Evolutionary conservation across 2,888 invertebrate genomes (phyloP), one percentile per base, ranked within the genome.

Genomic region (Diarsia mendica): DNA sequence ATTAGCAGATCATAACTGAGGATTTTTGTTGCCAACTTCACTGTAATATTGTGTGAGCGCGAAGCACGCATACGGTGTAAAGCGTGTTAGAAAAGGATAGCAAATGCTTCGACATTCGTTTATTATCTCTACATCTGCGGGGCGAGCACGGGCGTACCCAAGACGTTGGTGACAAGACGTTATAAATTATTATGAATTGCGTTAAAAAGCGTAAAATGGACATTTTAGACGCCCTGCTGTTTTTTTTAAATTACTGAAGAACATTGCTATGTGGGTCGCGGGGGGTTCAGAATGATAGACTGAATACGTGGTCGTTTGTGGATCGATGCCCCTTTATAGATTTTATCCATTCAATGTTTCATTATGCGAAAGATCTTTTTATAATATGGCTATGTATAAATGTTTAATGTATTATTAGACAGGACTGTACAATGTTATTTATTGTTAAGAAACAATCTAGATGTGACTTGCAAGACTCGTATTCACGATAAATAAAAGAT

Each of bases 401-500:
- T 48, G 28, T 70, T 55, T 63, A 63, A 33, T 48, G 28, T 70
- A 58, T 72, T 77, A 53, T 49, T 72, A 77, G 9, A 55, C 39
- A 4, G 20, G 11, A 58, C 73, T 66, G 48, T 77, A 74, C 51
- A 60, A 79, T 74, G 39, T 49, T 72, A 64, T 60, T 20, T 76
- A 61, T 63, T 69, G 51, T 77, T 73, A 70, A 48, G 46, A 23
- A 69, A 74, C 10, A 20, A 78, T 77, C 23, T 72, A 60, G 67
- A 73, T 77, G 75, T 66, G 66, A 79, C 53, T 67, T 63, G 20
- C 20, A 64, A 68, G 76, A 23, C 39, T 64, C 55, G 15, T 58
- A 3, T 23, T 71, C 15, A 33, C 46, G 64, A 44, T 46, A 5
- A 64, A 44, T 28, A 51, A 49, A 46, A 33, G 5, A 55, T 11